Evolutionary conservation across 1,140 invertebrate genomes (phyloP), one percentile per base, ranked within the genome.

Genomic region (Plutomurus gul): DNA sequence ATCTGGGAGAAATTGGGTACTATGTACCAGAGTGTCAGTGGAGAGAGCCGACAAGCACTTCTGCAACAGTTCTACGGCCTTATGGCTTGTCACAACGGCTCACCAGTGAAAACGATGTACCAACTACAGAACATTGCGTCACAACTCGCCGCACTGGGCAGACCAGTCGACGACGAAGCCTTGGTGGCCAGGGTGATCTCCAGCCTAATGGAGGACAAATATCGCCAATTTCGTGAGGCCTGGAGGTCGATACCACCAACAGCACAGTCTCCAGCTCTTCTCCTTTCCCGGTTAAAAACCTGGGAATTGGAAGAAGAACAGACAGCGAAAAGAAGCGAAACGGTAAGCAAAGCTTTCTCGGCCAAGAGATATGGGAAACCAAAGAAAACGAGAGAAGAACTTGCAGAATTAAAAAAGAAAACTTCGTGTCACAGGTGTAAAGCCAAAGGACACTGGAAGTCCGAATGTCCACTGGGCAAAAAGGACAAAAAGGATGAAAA

Each of bases 211-310:
- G 76, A 49, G 1, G 76, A 77, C 16, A 77, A 77, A 46, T 77
- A 71, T 20, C 22, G 76, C 0, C 60, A 77, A 18, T 71, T 77
- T 4, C 0, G 60, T 0, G 76, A 77, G 18, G 33, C 76, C 1
- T 70, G 76, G 76, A 22, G 76, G 5, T 77, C 3, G 76, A 65
- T 10, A 7, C 2, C 2, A 4, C 13, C 3, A 47, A 71, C 4
- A n/a, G n/a, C n/a, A 18, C 79, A 81, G 25, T 77, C 75, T 3
- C 7, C 75, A 0, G 79, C 70, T n/a, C 20, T 77, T 0, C 49
- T 81, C 4, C 75, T 81, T 8, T 74, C 70, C n/a, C 3, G 79
- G 11, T 71, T 81, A 2, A 75, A 81, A 75, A 81, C 76, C 25
- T 77, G 60, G 75, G 79, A 81, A 18, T 18, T 77, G 22, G 79